A percentile compares a stretch with the other conserved stretches of the same genome.
Conservation (phyloP, 2,113 vertebrate species). For the Dromiciops gliroides region DNA sequence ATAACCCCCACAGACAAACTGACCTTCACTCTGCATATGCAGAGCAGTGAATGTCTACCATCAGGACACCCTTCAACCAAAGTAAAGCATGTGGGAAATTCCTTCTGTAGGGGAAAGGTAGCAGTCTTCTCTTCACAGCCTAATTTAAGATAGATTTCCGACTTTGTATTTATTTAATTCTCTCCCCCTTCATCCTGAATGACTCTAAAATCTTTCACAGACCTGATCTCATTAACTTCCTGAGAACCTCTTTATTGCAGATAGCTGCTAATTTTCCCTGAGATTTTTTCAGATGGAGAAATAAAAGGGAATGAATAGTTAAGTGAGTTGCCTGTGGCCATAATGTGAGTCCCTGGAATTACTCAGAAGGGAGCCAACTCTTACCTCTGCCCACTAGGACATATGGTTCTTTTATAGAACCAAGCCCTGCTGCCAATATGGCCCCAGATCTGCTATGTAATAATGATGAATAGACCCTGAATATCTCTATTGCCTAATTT, state of each 20-base stretch:
- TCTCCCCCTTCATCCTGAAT: background rate
- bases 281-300: background rate
- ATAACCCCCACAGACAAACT: background rate
- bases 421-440: background rate
- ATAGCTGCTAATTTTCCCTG: background rate
- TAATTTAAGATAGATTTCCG: background rate
- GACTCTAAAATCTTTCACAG: background rate
- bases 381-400: background rate
- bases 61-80: background rate
- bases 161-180: background rate
- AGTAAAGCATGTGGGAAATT: background rate
- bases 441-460: background rate
- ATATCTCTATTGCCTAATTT: background rate
- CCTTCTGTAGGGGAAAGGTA: background rate
- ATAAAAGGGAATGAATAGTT: background rate
- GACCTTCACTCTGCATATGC: background rate
- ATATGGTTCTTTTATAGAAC: background rate
- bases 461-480: background rate
- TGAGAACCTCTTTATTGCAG: background rate
- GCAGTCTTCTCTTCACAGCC: background rate
- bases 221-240: background rate
- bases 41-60: background rate
- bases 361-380: background rate
- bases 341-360: background rate
- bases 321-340: background rate